Conservation (phyloP, 2,888 invertebrate species). For the Electrophaes corylata region DNA sequence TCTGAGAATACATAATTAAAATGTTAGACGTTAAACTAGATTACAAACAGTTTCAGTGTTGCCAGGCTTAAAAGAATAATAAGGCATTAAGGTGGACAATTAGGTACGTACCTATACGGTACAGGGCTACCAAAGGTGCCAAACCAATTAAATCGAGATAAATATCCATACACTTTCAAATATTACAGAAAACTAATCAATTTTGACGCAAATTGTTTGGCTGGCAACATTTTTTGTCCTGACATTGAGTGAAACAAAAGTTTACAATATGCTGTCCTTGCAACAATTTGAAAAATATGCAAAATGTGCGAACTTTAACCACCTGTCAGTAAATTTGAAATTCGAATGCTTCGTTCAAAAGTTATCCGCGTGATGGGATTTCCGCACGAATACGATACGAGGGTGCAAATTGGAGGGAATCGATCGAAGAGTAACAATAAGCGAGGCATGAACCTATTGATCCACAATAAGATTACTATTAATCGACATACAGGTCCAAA, state of each 20-base stretch:
- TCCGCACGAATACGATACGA: constrained; percentile 49
- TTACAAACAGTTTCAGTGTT: not conserved
- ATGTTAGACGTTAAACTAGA: not conserved
- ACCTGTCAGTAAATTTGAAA: constrained; percentile 53
- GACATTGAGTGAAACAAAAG: not conserved
- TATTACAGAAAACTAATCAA: no score
- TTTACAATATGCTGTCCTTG: constrained; percentile 5
- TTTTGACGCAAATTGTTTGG: no score
- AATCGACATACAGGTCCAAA: no score
- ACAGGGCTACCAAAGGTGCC: no score
- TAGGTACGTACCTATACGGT: no score
- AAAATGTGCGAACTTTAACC: constrained; percentile 32
- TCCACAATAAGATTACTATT: not conserved
- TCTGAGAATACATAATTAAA: constrained; percentile 23
- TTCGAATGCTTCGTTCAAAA: constrained; percentile 55
- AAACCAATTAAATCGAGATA: no score
- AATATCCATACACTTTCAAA: no score
- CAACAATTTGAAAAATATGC: constrained; percentile 31
- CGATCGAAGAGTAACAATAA: constrained; percentile 29
- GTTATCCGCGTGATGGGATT: constrained; percentile 57
- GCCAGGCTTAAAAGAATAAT: not conserved
- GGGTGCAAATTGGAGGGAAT: constrained; percentile 56
- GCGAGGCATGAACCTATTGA: not conserved
- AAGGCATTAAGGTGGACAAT: not conserved
- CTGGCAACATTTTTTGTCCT: no score